Evolutionary conservation across 2,113 vertebrate genomes (phyloP).

Genomic region (Sylvia atricapilla): DNA sequence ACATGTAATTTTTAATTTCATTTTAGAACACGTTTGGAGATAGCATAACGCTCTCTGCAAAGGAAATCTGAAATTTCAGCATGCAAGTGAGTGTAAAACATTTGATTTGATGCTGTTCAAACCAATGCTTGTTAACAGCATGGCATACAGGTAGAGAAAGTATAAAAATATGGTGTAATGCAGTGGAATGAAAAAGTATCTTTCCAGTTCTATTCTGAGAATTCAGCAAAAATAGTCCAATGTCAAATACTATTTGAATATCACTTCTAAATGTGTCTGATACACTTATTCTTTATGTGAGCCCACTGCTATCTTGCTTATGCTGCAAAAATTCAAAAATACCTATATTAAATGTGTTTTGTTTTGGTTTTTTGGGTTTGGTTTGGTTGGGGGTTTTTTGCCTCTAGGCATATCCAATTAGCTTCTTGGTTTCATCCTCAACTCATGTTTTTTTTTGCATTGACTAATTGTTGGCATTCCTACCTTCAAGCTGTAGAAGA

Average conservation of each 20-base stretch:
- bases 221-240: conserved; percentile 33
- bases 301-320: conserved; percentile 1
- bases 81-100: neutral
- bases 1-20: neutral
- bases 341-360: neutral
- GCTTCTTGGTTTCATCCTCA: neutral
- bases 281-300: conserved; percentile 19
- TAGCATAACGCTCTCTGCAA: neutral
- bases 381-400: neutral
- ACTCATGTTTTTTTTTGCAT: neutral
- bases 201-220: conserved; percentile 19
- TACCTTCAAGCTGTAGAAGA: neutral
- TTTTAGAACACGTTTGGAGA: neutral
- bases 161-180: neutral
- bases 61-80: neutral
- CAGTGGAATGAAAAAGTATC: neutral
- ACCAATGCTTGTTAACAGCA: neutral
- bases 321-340: neutral
- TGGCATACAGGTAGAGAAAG: neutral
- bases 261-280: conserved; percentile 20
- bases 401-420: neutral
- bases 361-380: too few relatives aligned
- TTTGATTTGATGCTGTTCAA: neutral
- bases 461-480: neutral
- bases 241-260: conserved; percentile 50